phyloP scores from a whole-genome alignment of 2,113 vertebrate genomes.

The Toxostoma redivivum region DNA sequence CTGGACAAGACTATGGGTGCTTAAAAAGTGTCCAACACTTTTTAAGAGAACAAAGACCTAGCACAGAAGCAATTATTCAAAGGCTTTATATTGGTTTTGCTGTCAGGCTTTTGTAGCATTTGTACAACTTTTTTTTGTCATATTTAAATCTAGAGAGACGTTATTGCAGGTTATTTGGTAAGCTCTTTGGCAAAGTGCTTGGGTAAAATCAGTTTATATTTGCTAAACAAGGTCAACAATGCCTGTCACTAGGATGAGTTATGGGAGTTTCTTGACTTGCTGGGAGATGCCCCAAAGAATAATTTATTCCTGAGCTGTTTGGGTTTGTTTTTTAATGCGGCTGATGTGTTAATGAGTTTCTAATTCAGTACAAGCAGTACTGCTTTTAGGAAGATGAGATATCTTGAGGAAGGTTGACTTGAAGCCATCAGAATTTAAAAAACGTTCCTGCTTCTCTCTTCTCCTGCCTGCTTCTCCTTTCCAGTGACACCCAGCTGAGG shows the following conservation, averaged over 20 bases:
- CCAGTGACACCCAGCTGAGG: background rate
- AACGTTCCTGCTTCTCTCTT: background rate
- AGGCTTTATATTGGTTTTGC: background rate
- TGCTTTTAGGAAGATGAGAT: background rate
- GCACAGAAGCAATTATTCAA: background rate
- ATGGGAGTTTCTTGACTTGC: background rate
- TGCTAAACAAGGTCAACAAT: background rate
- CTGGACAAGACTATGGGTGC: background rate
- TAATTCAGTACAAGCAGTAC: background rate
- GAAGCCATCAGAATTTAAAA: background rate
- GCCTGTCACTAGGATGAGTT: background rate
- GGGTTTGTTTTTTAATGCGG: background rate
- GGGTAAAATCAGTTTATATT: background rate
- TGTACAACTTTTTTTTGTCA: background rate
- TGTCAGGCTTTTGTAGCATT: background rate
- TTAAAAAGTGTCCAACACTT: accelerated
- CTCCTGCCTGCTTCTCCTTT: background rate
- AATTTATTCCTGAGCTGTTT: background rate
- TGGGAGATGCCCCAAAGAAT: background rate
- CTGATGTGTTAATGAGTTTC: background rate
- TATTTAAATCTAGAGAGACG: background rate
- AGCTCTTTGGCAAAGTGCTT: background rate
- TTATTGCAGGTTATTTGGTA: background rate
- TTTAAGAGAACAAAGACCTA: background rate
- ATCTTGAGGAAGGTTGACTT: background rate